A percentile compares a stretch with the other conserved stretches of the same genome.
Evolutionary conservation across 2,888 invertebrate genomes (phyloP).

Genomic region (Pammene fasciana): DNA sequence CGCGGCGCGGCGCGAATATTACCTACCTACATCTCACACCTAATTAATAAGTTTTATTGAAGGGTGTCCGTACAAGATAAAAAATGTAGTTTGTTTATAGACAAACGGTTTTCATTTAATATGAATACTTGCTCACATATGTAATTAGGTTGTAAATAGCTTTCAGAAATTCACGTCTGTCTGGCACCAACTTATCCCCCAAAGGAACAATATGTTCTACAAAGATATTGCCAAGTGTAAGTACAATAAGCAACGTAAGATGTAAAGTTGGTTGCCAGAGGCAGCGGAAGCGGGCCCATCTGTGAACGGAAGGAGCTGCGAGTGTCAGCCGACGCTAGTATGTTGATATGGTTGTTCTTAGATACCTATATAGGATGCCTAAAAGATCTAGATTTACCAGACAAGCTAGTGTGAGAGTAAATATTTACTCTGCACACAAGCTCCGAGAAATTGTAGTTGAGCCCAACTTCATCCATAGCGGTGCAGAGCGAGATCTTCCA

Average conservation of each 20-base stretch:
- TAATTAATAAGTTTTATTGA: too few species aligned
- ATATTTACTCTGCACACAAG: too few species aligned
- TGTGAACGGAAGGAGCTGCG: slow-evolving; percentile 25
- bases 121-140: background rate
- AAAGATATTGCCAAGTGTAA: slow-evolving; percentile 29
- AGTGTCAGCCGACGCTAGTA: slow-evolving; percentile 14
- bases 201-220: background rate
- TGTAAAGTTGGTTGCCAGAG: slow-evolving; percentile 20
- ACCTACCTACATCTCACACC: too few species aligned
- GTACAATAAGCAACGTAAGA: slow-evolving; percentile 29
- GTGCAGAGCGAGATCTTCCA: too few species aligned
- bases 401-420: too few species aligned
- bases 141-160: background rate
- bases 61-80: too few species aligned
- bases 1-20: too few species aligned
- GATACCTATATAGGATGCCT: background rate
- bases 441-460: too few species aligned
- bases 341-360: background rate
- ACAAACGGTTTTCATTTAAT: background rate
- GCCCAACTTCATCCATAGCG: too few species aligned
- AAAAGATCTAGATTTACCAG: too few species aligned
- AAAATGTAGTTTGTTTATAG: background rate
- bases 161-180: background rate
- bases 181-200: background rate
- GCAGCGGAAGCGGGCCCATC: slow-evolving; percentile 29